Percentiles rank a stretch among this genome's conserved stretches.
Evolutionary conservation across 2,113 vertebrate species (phyloP).

Genomic region (Macaca nemestrina): DNA sequence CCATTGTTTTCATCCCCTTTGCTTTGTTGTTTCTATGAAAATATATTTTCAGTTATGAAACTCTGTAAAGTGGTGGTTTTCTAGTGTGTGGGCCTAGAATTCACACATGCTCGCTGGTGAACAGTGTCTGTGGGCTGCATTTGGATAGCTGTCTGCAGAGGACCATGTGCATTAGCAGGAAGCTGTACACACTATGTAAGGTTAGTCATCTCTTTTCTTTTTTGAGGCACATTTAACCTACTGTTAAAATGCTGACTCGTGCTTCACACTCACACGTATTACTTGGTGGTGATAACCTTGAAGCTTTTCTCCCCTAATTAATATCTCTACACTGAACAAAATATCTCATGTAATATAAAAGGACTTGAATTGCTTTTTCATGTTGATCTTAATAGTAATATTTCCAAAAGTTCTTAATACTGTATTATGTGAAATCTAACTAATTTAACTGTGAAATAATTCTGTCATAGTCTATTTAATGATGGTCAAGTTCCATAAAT

Average conservation of each 20-base stretch:
- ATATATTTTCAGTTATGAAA: conserved; percentile 2
- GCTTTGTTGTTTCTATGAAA: conserved; percentile 51
- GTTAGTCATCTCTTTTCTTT: not conserved
- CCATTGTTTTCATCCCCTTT: conserved; percentile 4
- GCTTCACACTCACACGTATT: not conserved
- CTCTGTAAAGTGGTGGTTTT: not conserved
- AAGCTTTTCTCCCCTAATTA: not conserved
- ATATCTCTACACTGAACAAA: conserved; percentile 6
- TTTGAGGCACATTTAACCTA: not conserved
- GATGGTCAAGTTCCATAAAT: conserved; percentile 74
- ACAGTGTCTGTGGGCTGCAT: not conserved
- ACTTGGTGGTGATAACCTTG: conserved; percentile 15
- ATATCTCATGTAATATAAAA: not conserved
- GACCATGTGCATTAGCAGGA: not conserved
- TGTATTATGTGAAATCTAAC: conserved; percentile 59
- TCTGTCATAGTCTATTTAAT: conserved; percentile 66
- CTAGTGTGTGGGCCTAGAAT: not conserved
- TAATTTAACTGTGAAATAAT: conserved; percentile 68
- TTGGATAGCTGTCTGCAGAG: not conserved
- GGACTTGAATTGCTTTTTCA: conserved; percentile 65
- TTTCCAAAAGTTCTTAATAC: conserved; percentile 67
- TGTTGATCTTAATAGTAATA: conserved; percentile 71
- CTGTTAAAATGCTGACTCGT: not conserved
- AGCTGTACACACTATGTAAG: not conserved
- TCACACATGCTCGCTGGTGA: not conserved